Conservation (phyloP, 2,113 vertebrate species). For the Gila orcuttii region DNA sequence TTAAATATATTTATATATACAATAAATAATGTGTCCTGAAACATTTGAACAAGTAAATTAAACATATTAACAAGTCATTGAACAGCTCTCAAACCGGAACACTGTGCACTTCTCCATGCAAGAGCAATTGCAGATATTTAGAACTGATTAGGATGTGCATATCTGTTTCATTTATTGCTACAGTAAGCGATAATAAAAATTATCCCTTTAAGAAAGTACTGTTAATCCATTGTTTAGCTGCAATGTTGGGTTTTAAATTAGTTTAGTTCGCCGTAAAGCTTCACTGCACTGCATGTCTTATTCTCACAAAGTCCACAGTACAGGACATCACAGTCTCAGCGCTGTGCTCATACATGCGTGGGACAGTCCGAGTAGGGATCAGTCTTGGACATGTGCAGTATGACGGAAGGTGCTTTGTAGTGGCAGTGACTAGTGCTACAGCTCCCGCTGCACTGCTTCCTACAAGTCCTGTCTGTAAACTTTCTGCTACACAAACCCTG, state of each 20-base stretch:
- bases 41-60: conserved; percentile 67
- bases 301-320: conserved; percentile 22
- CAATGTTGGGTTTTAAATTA: conserved; percentile 49
- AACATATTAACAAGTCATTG: conserved; percentile 36
- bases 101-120: conserved; percentile 57
- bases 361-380: conserved; percentile 92
- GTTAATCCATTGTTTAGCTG: conserved; percentile 50
- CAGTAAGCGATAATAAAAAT: conserved; percentile 65
- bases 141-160: conserved; percentile 42
- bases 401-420: conserved; percentile 89
- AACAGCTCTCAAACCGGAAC: conserved; percentile 57
- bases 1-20: conserved; percentile 80
- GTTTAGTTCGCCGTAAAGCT: conserved; percentile 35
- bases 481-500: conserved; percentile 93
- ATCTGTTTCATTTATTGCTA: conserved; percentile 48
- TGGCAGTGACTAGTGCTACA: conserved; percentile 88
- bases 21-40: conserved; percentile 75
- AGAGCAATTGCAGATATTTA: conserved; percentile 55
- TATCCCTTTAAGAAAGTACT: conserved; percentile 68
- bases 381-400: conserved; percentile 92
- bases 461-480: conserved; percentile 84
- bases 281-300: neutral
- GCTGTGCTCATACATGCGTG: conserved; percentile 82
- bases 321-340: conserved; percentile 43
- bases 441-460: conserved; percentile 86